Evolutionary conservation across 2,888 invertebrate genomes (phyloP).

Genomic region (Nemapogon koenigi): DNA sequence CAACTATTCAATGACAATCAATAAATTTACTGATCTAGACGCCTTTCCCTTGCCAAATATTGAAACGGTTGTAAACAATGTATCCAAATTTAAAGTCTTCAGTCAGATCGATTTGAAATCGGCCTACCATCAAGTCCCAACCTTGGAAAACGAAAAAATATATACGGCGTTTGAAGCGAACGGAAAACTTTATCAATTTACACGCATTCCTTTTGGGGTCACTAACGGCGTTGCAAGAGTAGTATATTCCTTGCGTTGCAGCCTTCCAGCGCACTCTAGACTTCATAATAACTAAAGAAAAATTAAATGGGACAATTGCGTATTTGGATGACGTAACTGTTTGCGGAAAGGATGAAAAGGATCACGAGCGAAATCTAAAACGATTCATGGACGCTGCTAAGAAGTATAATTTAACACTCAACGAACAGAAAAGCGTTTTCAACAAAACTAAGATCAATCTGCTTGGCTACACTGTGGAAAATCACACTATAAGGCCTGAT

Average conservation of each 20-base stretch:
- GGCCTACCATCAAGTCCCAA: slow-evolving; percentile 2
- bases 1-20: slow-evolving; percentile 3
- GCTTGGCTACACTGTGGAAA: not conserved
- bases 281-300: slow-evolving; percentile 2
- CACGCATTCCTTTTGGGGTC: slow-evolving; percentile 4
- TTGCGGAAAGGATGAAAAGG: not conserved
- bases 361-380: not conserved
- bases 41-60: slow-evolving; percentile 1
- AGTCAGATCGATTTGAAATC: not conserved
- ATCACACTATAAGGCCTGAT: not conserved
- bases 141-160: not conserved
- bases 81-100: not conserved
- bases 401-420: not conserved
- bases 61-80: not conserved
- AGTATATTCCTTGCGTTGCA: too few species aligned
- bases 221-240: slow-evolving; percentile 1
- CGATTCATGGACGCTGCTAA: not conserved
- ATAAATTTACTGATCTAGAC: slow-evolving; percentile 4
- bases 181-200: slow-evolving; percentile 2
- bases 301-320: not conserved
- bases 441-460: not conserved
- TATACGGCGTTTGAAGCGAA: slow-evolving; percentile 7
- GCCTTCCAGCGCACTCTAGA: slow-evolving; percentile 3
- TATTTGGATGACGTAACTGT: slow-evolving; percentile 1
- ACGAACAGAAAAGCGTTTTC: not conserved